A percentile compares a stretch with the other conserved stretches of the same genome.
Conservation (phyloP, 2,888 invertebrate genomes). For the Drosophila rellima region DNA sequence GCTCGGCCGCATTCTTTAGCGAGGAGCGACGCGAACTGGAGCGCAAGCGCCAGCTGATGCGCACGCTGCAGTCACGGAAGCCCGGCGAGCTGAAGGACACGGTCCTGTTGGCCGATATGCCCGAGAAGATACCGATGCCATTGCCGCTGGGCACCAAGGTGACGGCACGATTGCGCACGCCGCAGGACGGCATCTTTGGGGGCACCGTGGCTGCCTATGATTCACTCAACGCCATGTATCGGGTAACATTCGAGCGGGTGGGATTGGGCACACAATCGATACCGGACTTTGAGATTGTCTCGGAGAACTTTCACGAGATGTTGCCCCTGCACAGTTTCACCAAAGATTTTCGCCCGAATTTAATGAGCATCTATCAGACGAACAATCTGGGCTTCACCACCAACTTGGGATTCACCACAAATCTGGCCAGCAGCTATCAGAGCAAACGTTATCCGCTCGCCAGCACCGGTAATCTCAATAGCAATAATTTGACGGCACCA, state of each 20-base stretch:
- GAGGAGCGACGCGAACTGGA: slow-evolving; percentile 97
- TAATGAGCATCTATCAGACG: slow-evolving; percentile 76
- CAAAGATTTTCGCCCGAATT: slow-evolving; percentile 91
- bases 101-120: slow-evolving; percentile 93
- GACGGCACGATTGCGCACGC: slow-evolving; percentile 94
- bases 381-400: slow-evolving; percentile 66
- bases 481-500: slow-evolving; percentile 30
- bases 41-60: slow-evolving; percentile 95
- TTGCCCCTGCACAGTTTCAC: slow-evolving; percentile 94
- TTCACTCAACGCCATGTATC: slow-evolving; percentile 96
- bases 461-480: slow-evolving; percentile 30
- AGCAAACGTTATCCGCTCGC: slow-evolving; percentile 48
- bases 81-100: slow-evolving; percentile 90
- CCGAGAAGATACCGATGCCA: slow-evolving; percentile 97
- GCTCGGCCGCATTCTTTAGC: slow-evolving; percentile 97
- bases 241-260: slow-evolving; percentile 96
- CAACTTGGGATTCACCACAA: slow-evolving; percentile 86
- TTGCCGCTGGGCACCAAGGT: slow-evolving; percentile 96
- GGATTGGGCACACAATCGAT: slow-evolving; percentile 98
- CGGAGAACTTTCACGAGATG: slow-evolving; percentile 96
- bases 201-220: slow-evolving; percentile 98
- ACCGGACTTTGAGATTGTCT: slow-evolving; percentile 98
- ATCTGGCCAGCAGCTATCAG: slow-evolving; percentile 80
- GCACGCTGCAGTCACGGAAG: slow-evolving; percentile 96
- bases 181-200: slow-evolving; percentile 98